Conservation (phyloP, 2,888 invertebrate genomes). For the Clivina fossor region DNA sequence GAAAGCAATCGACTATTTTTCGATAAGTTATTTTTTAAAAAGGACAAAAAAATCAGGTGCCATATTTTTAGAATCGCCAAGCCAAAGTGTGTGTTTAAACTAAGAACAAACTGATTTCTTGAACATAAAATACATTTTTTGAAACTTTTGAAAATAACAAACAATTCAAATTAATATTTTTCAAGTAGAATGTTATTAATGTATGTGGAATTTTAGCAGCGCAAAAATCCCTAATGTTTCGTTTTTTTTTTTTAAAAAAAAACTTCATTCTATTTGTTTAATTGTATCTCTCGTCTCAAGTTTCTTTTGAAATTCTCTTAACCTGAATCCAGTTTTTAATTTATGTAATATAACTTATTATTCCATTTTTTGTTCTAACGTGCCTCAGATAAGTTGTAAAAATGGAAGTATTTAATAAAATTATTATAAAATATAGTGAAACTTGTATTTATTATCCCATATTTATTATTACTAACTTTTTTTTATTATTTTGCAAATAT, state of each 20-base stretch:
- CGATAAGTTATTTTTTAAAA: neutral
- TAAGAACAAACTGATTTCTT: slow-evolving; percentile 21
- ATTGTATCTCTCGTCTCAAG: slow-evolving; percentile 1
- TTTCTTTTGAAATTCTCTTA: too few species aligned
- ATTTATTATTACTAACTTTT: too few species aligned
- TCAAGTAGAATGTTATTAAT: slow-evolving; percentile 20
- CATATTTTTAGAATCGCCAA: slow-evolving; percentile 19
- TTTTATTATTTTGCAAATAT: too few species aligned
- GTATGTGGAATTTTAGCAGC: slow-evolving; percentile 22
- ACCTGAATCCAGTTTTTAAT: slow-evolving; percentile 35
- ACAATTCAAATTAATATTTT: slow-evolving; percentile 26
- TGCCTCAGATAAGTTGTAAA: slow-evolving; percentile 44
- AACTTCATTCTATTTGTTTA: slow-evolving; percentile 9
- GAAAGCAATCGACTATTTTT: neutral
- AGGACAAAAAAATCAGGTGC: slow-evolving; percentile 1
- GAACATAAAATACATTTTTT: slow-evolving; percentile 20
- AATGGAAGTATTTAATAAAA: slow-evolving; percentile 44
- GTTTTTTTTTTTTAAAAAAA: slow-evolving; percentile 13
- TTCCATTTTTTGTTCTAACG: slow-evolving; percentile 44
- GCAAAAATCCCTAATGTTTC: slow-evolving; percentile 13
- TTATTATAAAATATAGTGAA: slow-evolving; percentile 34
- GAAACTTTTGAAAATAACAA: slow-evolving; percentile 20
- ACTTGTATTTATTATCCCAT: slow-evolving; percentile 24
- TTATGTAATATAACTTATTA: slow-evolving; percentile 41
- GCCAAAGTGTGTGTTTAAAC: neutral